Conservation (phyloP, 1,140 invertebrate species). For the Calliphora vicina region DNA sequence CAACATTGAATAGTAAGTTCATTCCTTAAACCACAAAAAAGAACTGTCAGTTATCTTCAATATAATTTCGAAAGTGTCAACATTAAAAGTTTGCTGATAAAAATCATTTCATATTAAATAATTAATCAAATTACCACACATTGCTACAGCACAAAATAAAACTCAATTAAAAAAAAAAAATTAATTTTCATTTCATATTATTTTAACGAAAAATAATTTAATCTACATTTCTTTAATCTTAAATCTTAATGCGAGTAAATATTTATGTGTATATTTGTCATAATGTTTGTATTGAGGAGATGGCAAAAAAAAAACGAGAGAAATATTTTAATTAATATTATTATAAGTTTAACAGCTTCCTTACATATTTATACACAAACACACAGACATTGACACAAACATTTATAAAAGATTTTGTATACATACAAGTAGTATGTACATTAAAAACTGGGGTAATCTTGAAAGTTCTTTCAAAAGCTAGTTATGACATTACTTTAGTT, state of each 20-base stretch:
- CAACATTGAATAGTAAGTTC: no score
- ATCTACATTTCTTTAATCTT: background rate
- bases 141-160: background rate
- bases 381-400: no score
- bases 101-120: no score
- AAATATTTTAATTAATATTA: constrained; percentile 3
- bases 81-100: no score
- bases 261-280: no score
- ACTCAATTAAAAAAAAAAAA: background rate
- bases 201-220: background rate
- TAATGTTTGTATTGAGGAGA: background rate
- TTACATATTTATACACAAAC: background rate
- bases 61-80: no score
- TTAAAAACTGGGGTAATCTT: no score
- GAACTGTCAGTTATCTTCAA: no score
- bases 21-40: no score
- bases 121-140: no score
- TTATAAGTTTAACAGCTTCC: background rate
- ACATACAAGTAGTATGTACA: background rate
- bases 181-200: background rate
- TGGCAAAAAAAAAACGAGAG: background rate
- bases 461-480: no score
- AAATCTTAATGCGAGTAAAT: background rate
- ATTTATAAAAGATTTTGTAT: background rate
- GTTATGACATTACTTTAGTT: no score